Base-by-base conservation (phyloP, 2,113 vertebrate genomes). In the Bucco capensis region DNA sequence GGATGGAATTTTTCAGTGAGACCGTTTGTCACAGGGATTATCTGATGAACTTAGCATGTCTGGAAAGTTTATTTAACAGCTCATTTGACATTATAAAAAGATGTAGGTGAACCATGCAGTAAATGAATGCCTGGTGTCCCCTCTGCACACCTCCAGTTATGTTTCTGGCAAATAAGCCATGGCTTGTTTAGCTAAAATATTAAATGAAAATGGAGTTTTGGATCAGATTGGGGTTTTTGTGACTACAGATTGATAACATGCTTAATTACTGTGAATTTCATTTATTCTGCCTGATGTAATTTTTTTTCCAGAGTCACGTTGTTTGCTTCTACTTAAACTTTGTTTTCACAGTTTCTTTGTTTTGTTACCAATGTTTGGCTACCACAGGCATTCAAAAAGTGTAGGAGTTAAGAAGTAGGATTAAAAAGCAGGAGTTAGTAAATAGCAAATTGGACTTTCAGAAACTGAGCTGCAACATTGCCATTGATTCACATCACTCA, bases 71-170 rank as follows among this genome's bases (percentile, higher is more conserved):
- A 84, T 82, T 73, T 91, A 88, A 89, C 88, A 95, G n/a, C 64
- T 93, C 90, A 47, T 96, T 96, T 94, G 74, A 77, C 47, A 56
- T 88, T 95, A 76, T 46, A 57, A 89, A 95, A 92, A 83, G 56
- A 72, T 86, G 54, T 83, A 96, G 80, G 72, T 96, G 83, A 90
- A 75, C 58, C 24, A 5, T 57, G 30, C 19, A 67, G 54, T 89
- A 90, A 64, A 61, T 64, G n/a, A 87, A 81, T 73, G 47, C 35
- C 67, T 95, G 57, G 31, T 89, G 49, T 90, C 35, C 40, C 37
- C 23, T 83, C 49, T 50, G 87, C 30, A 54, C 18, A 75, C 40
- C 74, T 90, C 49, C 38, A 54, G 37, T 84, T 93, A 95, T 86
- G 73, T 46, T 92, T 90, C 58, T 92, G n/a, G 12, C 44, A 86